phyloP scores from a whole-genome alignment of 2,113 vertebrate species.

The Aleadryas rufinucha region DNA sequence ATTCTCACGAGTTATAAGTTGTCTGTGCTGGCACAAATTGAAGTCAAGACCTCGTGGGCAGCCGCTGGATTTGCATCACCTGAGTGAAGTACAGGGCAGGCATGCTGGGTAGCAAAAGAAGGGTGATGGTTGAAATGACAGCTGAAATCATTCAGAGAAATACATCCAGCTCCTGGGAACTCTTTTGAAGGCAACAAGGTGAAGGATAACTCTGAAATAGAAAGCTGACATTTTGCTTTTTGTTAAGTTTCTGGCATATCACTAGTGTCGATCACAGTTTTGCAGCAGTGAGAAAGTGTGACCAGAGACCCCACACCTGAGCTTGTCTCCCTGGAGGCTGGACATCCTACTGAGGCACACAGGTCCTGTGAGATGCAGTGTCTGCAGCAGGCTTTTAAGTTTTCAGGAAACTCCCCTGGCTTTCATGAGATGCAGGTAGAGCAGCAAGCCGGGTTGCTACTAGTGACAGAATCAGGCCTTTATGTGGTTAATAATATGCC shows the following conservation, averaged over 20 bases:
- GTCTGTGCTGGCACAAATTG: not conserved
- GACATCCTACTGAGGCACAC: not conserved
- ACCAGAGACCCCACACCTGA: not conserved
- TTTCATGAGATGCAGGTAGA: not conserved
- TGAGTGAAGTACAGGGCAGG: not conserved
- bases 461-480: not conserved
- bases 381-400: not conserved
- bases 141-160: not conserved
- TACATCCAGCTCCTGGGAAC: not conserved
- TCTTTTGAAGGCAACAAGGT: not conserved
- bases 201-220: not conserved
- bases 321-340: not conserved
- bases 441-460: not conserved
- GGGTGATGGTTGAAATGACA: not conserved
- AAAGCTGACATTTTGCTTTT: not conserved
- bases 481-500: not conserved
- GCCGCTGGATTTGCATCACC: not conserved
- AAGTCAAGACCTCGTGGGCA: not conserved
- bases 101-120: not conserved
- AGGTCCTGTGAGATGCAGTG: not conserved
- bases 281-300: not conserved
- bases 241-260: not conserved
- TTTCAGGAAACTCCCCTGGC: not conserved
- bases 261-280: not conserved
- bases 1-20: not conserved